A percentile compares a stretch with the other conserved stretches of the same genome.
Conservation (phyloP, 2,797 vertebrate genomes). For the Rhabdomys pumilio region DNA sequence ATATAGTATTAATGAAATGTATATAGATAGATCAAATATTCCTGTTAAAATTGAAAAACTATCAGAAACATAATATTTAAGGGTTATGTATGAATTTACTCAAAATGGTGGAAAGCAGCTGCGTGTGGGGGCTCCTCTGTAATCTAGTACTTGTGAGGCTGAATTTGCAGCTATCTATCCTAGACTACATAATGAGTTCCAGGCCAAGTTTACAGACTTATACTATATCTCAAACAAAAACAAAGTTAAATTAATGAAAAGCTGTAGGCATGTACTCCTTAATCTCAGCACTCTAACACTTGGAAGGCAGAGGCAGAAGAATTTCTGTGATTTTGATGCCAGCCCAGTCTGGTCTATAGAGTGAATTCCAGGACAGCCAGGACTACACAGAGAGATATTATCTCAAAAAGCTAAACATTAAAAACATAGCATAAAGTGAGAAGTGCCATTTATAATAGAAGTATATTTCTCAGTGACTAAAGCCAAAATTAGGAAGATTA, state of each 20-base stretch:
- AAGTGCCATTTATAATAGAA: constrained; percentile 20
- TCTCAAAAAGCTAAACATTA: constrained; percentile 18
- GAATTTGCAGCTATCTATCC: not conserved
- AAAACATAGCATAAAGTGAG: not conserved
- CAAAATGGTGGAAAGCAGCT: constrained; percentile 55
- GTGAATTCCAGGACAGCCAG: not conserved
- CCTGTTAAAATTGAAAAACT: constrained; percentile 22
- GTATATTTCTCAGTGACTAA: constrained; percentile 38
- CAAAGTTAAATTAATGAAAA: not conserved
- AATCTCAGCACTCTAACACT: not conserved
- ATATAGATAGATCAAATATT: constrained; percentile 13
- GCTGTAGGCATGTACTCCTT: not conserved
- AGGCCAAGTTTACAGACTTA: not conserved
- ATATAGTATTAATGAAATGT: constrained; percentile 36
- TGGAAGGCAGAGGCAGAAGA: not conserved
- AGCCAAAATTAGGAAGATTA: constrained; percentile 41
- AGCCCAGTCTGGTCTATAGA: too few relatives aligned
- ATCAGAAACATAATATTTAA: constrained; percentile 25
- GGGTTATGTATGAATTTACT: constrained; percentile 6
- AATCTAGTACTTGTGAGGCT: not conserved
- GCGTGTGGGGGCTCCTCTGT: not conserved
- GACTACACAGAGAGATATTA: not conserved
- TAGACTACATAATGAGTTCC: not conserved
- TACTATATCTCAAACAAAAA: not conserved
- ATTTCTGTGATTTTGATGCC: not conserved